phyloP scores from a whole-genome alignment of 2,888 invertebrate species.

The Physocephala rufipes region DNA sequence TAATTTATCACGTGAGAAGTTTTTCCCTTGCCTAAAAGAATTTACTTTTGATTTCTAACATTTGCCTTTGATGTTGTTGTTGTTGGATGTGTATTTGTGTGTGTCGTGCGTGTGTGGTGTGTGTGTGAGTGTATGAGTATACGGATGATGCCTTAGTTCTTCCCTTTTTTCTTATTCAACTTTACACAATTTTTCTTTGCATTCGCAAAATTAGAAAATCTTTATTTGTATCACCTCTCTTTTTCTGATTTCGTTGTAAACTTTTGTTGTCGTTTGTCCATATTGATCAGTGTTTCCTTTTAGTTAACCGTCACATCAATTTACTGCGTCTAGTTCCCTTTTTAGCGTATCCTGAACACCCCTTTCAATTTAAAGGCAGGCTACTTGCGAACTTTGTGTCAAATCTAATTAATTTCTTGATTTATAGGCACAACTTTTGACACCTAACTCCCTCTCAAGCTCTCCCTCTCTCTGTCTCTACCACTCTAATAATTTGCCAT shows the following conservation, averaged over 20 bases:
- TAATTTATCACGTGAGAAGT: constrained; percentile 36
- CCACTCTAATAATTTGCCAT: not conserved
- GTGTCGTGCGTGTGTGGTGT: too few species aligned
- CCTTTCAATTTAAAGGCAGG: constrained; percentile 8
- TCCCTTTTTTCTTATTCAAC: too few species aligned
- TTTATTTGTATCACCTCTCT: not conserved
- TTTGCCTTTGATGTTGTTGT: not conserved
- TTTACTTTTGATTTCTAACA: constrained; percentile 5
- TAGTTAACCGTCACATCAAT: not conserved
- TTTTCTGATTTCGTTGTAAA: not conserved
- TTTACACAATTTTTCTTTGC: too few species aligned
- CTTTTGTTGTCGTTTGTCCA: not conserved
- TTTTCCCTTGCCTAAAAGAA: constrained; percentile 27
- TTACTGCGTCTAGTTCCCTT: not conserved
- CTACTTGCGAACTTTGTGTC: constrained; percentile 57
- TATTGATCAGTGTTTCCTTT: not conserved
- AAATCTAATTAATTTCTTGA: constrained; percentile 66
- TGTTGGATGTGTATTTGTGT: not conserved
- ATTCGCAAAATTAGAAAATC: too few species aligned
- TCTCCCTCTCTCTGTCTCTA: not conserved
- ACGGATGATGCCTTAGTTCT: too few species aligned
- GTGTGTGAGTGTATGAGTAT: too few species aligned
- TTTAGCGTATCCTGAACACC: too few species aligned
- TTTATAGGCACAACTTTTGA: constrained; percentile 62
- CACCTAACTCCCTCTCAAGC: constrained; percentile 27